phyloP scores from a whole-genome alignment of 2,797 vertebrate genomes.

The Xenentodon cancila region DNA sequence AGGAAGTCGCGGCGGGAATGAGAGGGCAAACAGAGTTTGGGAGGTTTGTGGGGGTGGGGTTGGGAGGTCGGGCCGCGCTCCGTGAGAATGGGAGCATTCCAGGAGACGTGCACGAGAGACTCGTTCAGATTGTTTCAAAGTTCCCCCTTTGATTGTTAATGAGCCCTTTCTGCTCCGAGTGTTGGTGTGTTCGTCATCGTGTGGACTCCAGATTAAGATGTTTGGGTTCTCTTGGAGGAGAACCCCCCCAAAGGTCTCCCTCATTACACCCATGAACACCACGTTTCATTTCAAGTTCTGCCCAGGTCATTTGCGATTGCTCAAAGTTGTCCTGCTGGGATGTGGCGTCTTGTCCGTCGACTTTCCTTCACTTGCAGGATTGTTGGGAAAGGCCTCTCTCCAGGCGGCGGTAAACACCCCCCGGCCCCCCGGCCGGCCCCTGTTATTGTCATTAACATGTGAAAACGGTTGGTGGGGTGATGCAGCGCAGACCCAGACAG shows the following conservation, averaged over 20 bases:
- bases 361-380: not conserved
- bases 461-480: slow-evolving; percentile 51
- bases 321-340: not conserved
- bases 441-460: slow-evolving; percentile 65
- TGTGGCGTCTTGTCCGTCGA: not conserved
- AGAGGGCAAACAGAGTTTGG: slow-evolving; percentile 60
- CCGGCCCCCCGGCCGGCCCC: slow-evolving; percentile 17
- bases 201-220: slow-evolving; percentile 40
- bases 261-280: too few relatives aligned
- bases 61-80: slow-evolving; percentile 49
- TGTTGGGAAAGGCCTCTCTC: slow-evolving; percentile 35
- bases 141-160: slow-evolving; percentile 55
- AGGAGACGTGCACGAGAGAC: slow-evolving; percentile 61
- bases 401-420: slow-evolving; percentile 39
- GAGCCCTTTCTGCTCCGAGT: slow-evolving; percentile 29
- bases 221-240: slow-evolving; percentile 40
- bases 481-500: not conserved
- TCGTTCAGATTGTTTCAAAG: slow-evolving; percentile 69
- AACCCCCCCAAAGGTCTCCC: too few relatives aligned
- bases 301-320: not conserved
- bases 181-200: slow-evolving; percentile 9
- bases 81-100: slow-evolving; percentile 71
- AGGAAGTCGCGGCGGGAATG: slow-evolving; percentile 68
- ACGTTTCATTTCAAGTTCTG: too few relatives aligned
- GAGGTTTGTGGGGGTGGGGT: not conserved